Conservation (phyloP, 37 sponge, comb jelly and placozoan species). For the Hormiphora californensis region DNA sequence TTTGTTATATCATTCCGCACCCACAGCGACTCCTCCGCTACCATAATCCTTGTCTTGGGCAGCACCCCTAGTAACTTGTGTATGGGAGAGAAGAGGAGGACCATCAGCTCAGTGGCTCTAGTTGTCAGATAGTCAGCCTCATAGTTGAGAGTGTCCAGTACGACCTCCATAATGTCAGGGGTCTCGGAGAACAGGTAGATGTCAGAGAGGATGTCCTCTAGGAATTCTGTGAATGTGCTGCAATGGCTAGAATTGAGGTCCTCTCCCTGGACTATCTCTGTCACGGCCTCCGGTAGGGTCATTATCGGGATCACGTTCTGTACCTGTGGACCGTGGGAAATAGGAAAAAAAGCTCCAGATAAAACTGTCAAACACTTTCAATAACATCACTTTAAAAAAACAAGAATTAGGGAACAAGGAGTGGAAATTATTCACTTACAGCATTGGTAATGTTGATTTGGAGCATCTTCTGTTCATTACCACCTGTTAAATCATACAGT, state of each 20-base stretch:
- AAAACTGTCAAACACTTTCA: no score
- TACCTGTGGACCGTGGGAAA: no score
- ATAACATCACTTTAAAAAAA: no score
- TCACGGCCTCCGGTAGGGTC: not conserved
- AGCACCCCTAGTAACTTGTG: not conserved
- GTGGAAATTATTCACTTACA: no score
- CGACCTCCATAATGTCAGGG: constrained; percentile 5
- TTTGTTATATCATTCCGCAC: not conserved
- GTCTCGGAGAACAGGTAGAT: constrained; percentile 41
- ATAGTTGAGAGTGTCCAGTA: not conserved
- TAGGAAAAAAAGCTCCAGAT: no score
- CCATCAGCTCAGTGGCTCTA: constrained; percentile 30
- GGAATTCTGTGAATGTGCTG: not conserved
- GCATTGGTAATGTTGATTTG: not conserved
- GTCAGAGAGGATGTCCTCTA: constrained; percentile 10
- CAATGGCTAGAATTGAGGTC: not conserved
- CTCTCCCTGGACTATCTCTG: not conserved
- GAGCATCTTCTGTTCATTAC: no score
- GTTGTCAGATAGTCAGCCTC: constrained; percentile 33
- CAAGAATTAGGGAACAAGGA: no score
- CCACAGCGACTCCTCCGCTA: not conserved
- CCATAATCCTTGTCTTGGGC: constrained; percentile 38
- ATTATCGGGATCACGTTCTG: not conserved
- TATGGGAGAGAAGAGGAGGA: constrained; percentile 20
- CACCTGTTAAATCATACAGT: not conserved